Base-by-base conservation (phyloP, 2,113 vertebrate genomes). In the Megaleporinus macrocephalus region DNA sequence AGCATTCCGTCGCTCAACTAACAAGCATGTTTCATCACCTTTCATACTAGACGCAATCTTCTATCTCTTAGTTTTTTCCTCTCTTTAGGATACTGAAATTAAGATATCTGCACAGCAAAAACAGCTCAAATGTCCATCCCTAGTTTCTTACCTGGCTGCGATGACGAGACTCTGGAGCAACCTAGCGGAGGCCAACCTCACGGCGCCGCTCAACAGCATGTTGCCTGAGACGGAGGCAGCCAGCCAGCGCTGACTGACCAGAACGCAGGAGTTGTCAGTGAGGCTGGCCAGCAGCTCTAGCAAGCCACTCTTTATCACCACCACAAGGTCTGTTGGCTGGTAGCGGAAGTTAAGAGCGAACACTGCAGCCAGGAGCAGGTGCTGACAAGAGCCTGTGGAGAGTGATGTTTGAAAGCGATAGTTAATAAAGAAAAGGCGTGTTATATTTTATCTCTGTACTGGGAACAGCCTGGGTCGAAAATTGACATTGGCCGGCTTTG, bases 121-220 rank as follows among this genome's bases (percentile, higher is more conserved):
- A 22, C 20, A 12, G 51, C 6, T 55, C 1, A 61, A 61, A 20
- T 36, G 1, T 0, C 10, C 1, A 66, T 41, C 6, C 5, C 20
- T 22, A 61, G 18, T 71, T 59, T 63, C 79, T 90, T 77, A 95
- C 94, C 94, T 94, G 47, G 94, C 90, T 33, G 93, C 91, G 27
- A 95, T 92, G 65, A 93, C 93, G 55, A 95, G 79, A 80, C 95
- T 95, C 88, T 95, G 94, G 62, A 95, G 91, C 83, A 94, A 86
- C 5, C 94, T 91, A 11, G 93, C 89, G 33, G 91, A 91, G 2
- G 94, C 90, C 15, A 95, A 87, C 78, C 88, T 92, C 70, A 95
- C 91, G 0, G 94, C 92, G 10, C 93, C 91, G 20, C 87, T 90
- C 1, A 94, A 88, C 44, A 93, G 74, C 84, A 91, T 82, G 69